A percentile compares a stretch with the other conserved stretches of the same genome.
These are phyloP conservation scores for Carcharodon carcharias DNA, from an alignment of 2,797 vertebrate genomes.

Conservation along the genomic window DNA sequence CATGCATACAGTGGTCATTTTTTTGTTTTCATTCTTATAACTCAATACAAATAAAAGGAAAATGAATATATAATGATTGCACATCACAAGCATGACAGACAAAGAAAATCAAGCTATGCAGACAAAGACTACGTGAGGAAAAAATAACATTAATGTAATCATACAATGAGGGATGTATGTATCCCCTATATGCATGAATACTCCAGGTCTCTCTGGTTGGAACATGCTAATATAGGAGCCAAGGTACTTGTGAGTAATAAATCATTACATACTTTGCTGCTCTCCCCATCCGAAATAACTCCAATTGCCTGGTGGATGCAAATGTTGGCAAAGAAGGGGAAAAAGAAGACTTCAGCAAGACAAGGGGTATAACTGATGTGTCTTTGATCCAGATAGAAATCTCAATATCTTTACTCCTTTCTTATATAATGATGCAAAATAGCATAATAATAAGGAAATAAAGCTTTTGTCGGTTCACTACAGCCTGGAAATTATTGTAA, in stretches of 20 bases:
- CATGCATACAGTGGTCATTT: slow-evolving; percentile 51
- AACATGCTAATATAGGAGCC: slow-evolving; percentile 55
- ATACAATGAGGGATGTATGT: slow-evolving; percentile 34
- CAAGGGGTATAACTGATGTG: slow-evolving; percentile 30
- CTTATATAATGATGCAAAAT: slow-evolving; percentile 42
- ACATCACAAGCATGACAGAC: slow-evolving; percentile 11
- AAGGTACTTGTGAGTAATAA: slow-evolving; percentile 57
- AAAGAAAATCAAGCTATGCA: slow-evolving; percentile 19
- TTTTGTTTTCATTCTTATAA: not conserved
- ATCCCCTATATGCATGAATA: slow-evolving; percentile 55
- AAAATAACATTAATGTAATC: slow-evolving; percentile 9
- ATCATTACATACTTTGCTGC: slow-evolving; percentile 85
- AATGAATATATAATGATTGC: slow-evolving; percentile 6
- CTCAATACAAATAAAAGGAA: slow-evolving; percentile 21
- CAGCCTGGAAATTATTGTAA: not conserved
- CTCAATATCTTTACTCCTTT: slow-evolving; percentile 43
- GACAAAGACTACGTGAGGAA: not conserved
- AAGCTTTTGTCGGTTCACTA: not conserved
- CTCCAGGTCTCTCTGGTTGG: slow-evolving; percentile 43
- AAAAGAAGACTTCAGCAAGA: slow-evolving; percentile 55
- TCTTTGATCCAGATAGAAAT: slow-evolving; percentile 36
- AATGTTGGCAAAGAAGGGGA: slow-evolving; percentile 63
- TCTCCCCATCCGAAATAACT: slow-evolving; percentile 96
- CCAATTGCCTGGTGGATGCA: slow-evolving; percentile 84
- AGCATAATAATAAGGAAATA: slow-evolving; percentile 12